These are phyloP conservation scores for Erethizon dorsatum DNA, from an alignment of 2,797 vertebrate genomes.

Conservation along the genomic window DNA sequence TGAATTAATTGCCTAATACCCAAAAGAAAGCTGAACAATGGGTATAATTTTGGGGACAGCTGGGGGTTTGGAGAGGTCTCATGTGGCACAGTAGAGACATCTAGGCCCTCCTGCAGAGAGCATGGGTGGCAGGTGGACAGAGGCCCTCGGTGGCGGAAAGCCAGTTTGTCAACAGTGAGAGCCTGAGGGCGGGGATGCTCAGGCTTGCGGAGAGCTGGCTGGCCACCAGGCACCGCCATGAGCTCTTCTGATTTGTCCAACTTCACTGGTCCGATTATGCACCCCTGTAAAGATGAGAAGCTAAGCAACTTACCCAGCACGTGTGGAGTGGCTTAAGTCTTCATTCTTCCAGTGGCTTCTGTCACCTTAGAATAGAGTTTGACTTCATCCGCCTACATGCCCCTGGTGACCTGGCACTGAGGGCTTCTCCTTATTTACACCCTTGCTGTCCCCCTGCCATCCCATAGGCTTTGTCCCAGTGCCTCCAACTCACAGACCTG, in stretches of 20 bases:
- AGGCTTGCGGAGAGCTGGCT: neutral
- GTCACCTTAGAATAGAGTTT: neutral
- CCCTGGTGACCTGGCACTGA: neutral
- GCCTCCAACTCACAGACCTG: neutral
- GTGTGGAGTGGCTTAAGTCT: neutral
- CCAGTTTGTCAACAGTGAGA: constrained; percentile 23
- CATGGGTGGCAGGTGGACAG: neutral
- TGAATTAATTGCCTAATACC: neutral
- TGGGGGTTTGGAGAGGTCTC: neutral
- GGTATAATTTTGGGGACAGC: neutral
- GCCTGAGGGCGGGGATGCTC: neutral
- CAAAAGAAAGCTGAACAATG: neutral
- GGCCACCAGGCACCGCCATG: neutral
- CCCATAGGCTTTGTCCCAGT: neutral
- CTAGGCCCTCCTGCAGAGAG: neutral
- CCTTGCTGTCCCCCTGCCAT: neutral
- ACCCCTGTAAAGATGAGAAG: neutral
- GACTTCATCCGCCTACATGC: neutral
- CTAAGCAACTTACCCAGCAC: neutral
- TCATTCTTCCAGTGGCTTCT: neutral
- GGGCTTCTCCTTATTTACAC: neutral
- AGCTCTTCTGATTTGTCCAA: neutral
- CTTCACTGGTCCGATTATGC: neutral
- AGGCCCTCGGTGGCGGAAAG: neutral
- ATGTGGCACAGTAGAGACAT: neutral